phyloP scores from a whole-genome alignment of 2,113 vertebrate species.

The Cyphomyrus plagiostoma region DNA sequence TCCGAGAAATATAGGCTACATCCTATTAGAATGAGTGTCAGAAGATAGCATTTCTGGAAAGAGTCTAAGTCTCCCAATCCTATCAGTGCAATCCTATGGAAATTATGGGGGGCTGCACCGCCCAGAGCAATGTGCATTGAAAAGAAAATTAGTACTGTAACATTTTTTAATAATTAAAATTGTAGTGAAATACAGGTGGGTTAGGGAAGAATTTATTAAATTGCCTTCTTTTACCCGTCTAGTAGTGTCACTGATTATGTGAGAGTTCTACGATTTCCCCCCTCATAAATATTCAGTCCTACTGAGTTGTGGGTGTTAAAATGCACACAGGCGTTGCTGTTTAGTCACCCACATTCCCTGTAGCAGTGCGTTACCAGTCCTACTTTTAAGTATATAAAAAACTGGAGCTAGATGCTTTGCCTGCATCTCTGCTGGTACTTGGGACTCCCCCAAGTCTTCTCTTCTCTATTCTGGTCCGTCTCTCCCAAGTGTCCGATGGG shows the following conservation, averaged over 20 bases:
- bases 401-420: neutral
- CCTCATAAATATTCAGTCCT: neutral
- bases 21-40: neutral
- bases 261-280: neutral
- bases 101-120: neutral
- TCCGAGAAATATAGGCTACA: neutral
- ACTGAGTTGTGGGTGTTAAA: neutral
- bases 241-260: neutral
- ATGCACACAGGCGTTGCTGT: neutral
- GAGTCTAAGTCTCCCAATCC: neutral
- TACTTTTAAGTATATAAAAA: neutral
- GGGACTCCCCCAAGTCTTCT: neutral
- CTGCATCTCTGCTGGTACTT: neutral
- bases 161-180: neutral
- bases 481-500: neutral
- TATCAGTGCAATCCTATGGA: neutral
- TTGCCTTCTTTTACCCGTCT: neutral
- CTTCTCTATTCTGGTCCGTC: neutral
- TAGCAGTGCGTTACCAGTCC: neutral
- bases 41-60: neutral
- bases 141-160: neutral
- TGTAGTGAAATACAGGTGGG: neutral
- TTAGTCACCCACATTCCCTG: neutral
- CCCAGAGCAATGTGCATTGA: neutral
- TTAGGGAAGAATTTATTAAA: neutral